Conservation (phyloP, 2,888 invertebrate species). For the Lagria hirta region DNA sequence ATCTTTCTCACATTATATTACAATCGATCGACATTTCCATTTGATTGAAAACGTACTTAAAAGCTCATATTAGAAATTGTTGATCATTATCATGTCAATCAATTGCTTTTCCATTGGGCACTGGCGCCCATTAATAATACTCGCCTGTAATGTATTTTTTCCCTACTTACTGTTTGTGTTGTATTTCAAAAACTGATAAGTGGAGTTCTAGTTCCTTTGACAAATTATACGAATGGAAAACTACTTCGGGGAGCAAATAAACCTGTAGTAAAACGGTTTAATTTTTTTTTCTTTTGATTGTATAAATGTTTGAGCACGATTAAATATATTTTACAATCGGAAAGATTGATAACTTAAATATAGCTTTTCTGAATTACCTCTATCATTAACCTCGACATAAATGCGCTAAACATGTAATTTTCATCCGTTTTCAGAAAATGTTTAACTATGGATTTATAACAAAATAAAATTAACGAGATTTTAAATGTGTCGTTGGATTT, state of each 20-base stretch:
- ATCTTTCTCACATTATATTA: conserved; percentile 28
- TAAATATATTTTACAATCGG: conserved; percentile 9
- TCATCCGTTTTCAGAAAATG: no score
- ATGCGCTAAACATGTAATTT: no score
- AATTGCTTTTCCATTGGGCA: conserved; percentile 29
- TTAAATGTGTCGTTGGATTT: no score
- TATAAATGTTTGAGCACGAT: conserved; percentile 3
- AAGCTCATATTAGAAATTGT: conserved; percentile 32
- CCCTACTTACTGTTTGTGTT: conserved; percentile 20
- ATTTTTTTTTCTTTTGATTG: conserved; percentile 1
- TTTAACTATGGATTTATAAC: no score
- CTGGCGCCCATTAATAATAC: conserved; percentile 26
- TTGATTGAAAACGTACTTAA: conserved; percentile 31
- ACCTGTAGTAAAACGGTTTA: neutral
- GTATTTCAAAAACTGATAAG: conserved; percentile 25
- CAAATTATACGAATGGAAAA: conserved; percentile 16
- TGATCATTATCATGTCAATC: conserved; percentile 31
- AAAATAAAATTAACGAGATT: no score
- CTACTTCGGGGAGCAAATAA: conserved; percentile 19
- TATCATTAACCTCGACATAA: no score
- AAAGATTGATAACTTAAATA: conserved; percentile 10
- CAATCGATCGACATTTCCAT: conserved; percentile 30
- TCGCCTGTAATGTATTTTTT: conserved; percentile 25
- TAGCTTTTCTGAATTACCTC: conserved; percentile 4
- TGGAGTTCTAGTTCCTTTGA: conserved; percentile 18